Evolutionary conservation across 2,888 invertebrate genomes (phyloP).

Genomic region (Cheilosia vernalis): DNA sequence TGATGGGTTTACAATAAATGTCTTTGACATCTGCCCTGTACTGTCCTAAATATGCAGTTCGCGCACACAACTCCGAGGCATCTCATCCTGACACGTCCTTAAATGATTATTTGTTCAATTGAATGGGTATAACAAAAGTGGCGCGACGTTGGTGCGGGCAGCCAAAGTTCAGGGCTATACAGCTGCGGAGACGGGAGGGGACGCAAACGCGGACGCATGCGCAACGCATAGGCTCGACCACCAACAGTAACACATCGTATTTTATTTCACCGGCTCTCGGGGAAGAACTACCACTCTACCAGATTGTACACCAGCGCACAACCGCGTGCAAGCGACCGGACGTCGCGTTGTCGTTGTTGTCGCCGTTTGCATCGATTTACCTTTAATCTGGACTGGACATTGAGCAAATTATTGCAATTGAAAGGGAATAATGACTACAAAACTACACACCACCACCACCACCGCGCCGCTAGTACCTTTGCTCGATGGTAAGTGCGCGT

Average conservation of each 20-base stretch:
- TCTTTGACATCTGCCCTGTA: conserved; percentile 68
- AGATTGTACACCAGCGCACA: conserved; percentile 22
- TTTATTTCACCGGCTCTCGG: conserved; percentile 62
- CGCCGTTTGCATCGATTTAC: conserved; percentile 75
- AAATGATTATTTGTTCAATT: conserved; percentile 75
- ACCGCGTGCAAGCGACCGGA: conserved; percentile 42
- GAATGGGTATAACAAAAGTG: conserved; percentile 69
- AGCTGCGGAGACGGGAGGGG: neutral
- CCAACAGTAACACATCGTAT: conserved; percentile 72
- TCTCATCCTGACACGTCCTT: conserved; percentile 73
- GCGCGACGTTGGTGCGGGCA: conserved; percentile 45
- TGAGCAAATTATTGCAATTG: conserved; percentile 75
- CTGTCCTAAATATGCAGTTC: conserved; percentile 65
- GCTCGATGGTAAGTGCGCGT: conserved; percentile 23
- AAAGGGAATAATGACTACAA: conserved; percentile 73
- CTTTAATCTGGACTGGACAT: conserved; percentile 74
- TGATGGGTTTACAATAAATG: conserved; percentile 74
- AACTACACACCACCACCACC: conserved; percentile 58
- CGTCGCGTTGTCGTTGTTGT: conserved; percentile 63
- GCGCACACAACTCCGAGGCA: conserved; percentile 49
- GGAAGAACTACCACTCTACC: conserved; percentile 5
- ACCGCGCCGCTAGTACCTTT: neutral
- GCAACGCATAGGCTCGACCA: conserved; percentile 36
- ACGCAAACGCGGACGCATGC: neutral
- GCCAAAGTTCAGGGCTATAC: conserved; percentile 64